Conservation (phyloP, 2,113 vertebrate species). For the Rhombomys opimus region DNA sequence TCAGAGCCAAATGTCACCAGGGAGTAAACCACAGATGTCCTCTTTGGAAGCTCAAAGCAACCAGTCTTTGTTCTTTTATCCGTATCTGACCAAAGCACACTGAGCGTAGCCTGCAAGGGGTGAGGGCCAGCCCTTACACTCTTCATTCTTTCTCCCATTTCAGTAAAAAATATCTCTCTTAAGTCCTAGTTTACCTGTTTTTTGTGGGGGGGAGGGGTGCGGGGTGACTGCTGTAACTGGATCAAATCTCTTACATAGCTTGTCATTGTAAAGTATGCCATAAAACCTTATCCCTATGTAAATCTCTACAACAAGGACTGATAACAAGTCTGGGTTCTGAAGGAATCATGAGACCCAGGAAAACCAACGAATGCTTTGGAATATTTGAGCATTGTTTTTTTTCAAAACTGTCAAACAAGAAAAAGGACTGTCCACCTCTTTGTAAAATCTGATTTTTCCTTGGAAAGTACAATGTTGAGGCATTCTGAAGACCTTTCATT, state of each 20-base stretch:
- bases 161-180: not conserved
- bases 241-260: not conserved
- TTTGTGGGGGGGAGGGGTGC: no score
- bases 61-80: not conserved
- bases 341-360: not conserved
- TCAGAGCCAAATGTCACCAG: not conserved
- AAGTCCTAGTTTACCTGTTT: not conserved
- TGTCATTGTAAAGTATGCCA: not conserved
- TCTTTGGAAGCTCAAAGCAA: not conserved
- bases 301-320: not conserved
- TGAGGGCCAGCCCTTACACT: not conserved
- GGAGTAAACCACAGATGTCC: not conserved
- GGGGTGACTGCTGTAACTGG: not conserved
- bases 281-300: not conserved
- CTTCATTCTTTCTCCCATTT: not conserved
- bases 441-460: constrained; percentile 25
- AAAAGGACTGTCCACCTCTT: not conserved
- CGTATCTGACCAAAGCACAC: not conserved
- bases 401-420: not conserved
- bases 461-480: not conserved
- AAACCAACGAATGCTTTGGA: not conserved
- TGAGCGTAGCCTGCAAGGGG: not conserved
- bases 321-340: not conserved
- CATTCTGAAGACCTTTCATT: constrained; percentile 30
- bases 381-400: not conserved